Conservation (phyloP, 2,888 invertebrate species). For the Cremastinae sp. region DNA sequence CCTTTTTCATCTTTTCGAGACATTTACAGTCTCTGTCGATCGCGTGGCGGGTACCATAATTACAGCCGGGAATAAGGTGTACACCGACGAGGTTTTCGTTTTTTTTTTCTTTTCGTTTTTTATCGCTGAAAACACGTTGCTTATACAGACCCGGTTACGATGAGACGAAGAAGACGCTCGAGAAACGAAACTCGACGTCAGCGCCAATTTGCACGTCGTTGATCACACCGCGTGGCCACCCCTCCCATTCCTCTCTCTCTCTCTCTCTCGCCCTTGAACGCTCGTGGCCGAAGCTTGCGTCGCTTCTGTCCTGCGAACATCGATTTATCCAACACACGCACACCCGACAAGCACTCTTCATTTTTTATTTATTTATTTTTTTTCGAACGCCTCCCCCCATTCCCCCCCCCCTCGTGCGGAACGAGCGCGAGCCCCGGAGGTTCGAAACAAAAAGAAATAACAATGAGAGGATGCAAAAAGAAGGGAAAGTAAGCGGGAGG, state of each 20-base stretch:
- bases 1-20: constrained; percentile 17
- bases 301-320: constrained; percentile 52
- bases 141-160: constrained; percentile 21
- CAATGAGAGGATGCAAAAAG: constrained; percentile 19
- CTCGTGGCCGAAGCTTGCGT: constrained; percentile 7
- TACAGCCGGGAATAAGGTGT: constrained; percentile 53
- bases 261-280: background rate
- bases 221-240: constrained; percentile 52
- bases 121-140: constrained; percentile 27
- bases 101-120: constrained; percentile 35
- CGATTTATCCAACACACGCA: constrained; percentile 48
- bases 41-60: constrained; percentile 51
- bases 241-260: constrained; percentile 6
- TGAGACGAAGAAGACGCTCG: constrained; percentile 48
- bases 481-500: constrained; percentile 15
- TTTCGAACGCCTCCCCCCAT: constrained; percentile 14
- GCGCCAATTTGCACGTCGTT: constrained; percentile 63
- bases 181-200: constrained; percentile 49
- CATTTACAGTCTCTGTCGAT: constrained; percentile 27
- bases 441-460: constrained; percentile 44
- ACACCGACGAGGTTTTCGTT: constrained; percentile 30
- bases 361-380: constrained; percentile 35
- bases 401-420: constrained; percentile 41
- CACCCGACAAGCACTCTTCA: constrained; percentile 43
- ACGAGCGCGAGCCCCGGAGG: constrained; percentile 30